Evolutionary conservation across 2,797 vertebrate genomes (phyloP).

Genomic region (Chaunax sp.): DNA sequence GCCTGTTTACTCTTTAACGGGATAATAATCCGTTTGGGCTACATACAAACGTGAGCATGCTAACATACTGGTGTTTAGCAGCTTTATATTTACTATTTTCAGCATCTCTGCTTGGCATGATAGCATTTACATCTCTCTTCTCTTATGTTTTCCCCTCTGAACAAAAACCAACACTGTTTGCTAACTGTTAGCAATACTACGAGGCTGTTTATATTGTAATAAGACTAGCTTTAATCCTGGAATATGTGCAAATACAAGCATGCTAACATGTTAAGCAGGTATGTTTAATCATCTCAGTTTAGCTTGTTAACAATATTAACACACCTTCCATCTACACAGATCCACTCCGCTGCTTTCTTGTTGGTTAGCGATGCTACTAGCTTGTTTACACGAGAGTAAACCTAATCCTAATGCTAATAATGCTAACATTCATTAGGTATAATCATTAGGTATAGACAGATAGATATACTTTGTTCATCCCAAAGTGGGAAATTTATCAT

Average conservation of each 20-base stretch:
- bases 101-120: background rate
- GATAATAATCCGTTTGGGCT: too few species aligned
- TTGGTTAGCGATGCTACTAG: too few species aligned
- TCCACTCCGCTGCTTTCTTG: too few species aligned
- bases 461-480: too few species aligned
- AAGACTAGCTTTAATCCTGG: background rate
- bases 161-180: background rate
- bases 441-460: background rate
- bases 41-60: background rate
- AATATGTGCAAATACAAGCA: background rate
- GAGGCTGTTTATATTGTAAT: background rate
- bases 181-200: background rate
- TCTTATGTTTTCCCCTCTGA: background rate
- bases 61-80: background rate
- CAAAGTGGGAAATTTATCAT: too few species aligned
- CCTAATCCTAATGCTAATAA: too few species aligned
- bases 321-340: too few species aligned
- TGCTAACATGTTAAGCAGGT: slow-evolving; percentile 1
- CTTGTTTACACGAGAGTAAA: too few species aligned
- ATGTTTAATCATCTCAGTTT: too few species aligned
- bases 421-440: too few species aligned
- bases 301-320: too few species aligned
- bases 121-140: background rate
- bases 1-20: background rate
- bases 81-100: background rate